Base-by-base conservation (phyloP, 2,113 vertebrate genomes). In the Pachyramphus minor region DNA sequence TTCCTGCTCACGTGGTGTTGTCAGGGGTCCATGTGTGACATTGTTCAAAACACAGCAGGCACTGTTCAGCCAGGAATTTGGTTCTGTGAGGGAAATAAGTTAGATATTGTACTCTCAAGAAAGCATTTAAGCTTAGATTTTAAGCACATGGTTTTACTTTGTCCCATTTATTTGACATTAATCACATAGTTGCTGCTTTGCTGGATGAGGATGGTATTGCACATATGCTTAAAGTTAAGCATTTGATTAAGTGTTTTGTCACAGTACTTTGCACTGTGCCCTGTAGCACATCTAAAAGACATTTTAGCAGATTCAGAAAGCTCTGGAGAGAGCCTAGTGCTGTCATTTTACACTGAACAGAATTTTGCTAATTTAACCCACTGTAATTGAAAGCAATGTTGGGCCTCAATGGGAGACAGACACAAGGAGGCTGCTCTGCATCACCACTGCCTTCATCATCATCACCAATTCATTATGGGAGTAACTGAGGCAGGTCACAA, bases 121-220 rank as follows among this genome's bases (percentile, higher is more conserved):
- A 93, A 84, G 37, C 47, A 77, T 78, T 96, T 92, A 84, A 75
- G 56, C 76, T 71, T 80, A 78, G 41, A 86, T 81, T 90, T 88
- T 90, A 93, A 97, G 95, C 88, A 91, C 88, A 56, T 90, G 83
- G 55, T 93, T 95, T 86, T 84, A 88, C 64, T 96, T 93, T 88
- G 35, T 83, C 55, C 22, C 63, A 91, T 95, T 95, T 88, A 91
- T 86, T 83, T 74, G 90, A 63, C 55, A 90, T 96, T 94, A 95
- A 96, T 95, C 92, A 90, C 59, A 31, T 25, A 84, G 59, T 90
- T 79, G 80, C 64, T 74, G 45, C 63, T 93, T 64, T 74, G 55
- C n/a, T 92, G 79, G 81, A 67, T 50, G 56, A 47, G 45, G 27
- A 85, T 88, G 72, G 39, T 59, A 68, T 86, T 95, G 84, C 67